A percentile compares a stretch with the other conserved stretches of the same genome.
These are phyloP conservation scores for Sprattus sprattus DNA, from an alignment of 2,113 vertebrate genomes.

Conservation along the genomic window DNA sequence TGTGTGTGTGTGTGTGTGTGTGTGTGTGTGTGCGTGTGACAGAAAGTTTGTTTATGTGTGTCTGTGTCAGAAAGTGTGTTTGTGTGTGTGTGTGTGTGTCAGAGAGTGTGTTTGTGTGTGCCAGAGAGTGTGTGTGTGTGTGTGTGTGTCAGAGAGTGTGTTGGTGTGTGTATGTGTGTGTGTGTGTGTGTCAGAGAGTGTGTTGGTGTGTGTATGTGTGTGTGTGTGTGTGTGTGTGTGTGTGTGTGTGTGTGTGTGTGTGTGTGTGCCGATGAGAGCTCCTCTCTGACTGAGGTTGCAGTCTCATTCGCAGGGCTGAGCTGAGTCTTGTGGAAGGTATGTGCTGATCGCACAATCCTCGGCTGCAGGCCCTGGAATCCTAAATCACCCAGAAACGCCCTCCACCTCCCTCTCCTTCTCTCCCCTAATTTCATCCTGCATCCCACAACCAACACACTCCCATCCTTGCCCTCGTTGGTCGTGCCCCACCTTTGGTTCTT, in stretches of 20 bases:
- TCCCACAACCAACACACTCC: background rate
- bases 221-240: background rate
- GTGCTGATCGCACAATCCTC: constrained; percentile 69
- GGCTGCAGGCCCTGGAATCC: constrained; percentile 66
- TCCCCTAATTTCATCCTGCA: background rate
- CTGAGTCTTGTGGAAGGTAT: constrained; percentile 68
- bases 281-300: background rate
- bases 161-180: too few species aligned
- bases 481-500: background rate
- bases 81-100: too few species aligned
- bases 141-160: too few species aligned
- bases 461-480: background rate
- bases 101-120: too few species aligned
- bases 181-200: too few species aligned
- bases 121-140: background rate
- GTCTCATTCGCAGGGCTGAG: background rate
- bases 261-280: background rate
- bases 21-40: background rate
- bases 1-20: too few species aligned
- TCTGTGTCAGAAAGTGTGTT: too few species aligned
- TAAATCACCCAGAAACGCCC: constrained; percentile 62
- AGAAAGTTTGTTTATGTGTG: too few species aligned
- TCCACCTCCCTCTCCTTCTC: constrained; percentile 1
- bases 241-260: background rate
- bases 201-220: background rate